phyloP scores from a whole-genome alignment of 2,888 invertebrate genomes.

The Apodemia zela region DNA sequence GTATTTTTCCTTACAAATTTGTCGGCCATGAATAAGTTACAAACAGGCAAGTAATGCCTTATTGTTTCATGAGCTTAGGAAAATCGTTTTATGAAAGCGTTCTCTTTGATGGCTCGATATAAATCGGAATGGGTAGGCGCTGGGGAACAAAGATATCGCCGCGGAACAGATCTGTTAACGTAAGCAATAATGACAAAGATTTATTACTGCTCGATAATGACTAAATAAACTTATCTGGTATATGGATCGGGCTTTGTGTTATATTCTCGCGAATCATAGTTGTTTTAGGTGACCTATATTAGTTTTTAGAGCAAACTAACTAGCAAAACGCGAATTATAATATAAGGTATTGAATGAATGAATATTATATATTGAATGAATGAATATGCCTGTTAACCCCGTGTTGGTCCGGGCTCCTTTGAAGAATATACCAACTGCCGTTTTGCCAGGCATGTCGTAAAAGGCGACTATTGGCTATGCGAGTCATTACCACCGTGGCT shows the following conservation, averaged over 20 bases:
- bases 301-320: neutral
- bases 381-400: too few relatives aligned
- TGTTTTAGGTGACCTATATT: neutral
- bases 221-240: constrained; percentile 26
- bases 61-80: constrained; percentile 34
- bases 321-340: too few relatives aligned
- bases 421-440: too few relatives aligned
- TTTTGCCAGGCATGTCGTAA: too few relatives aligned
- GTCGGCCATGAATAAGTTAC: constrained; percentile 32
- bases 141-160: constrained; percentile 21
- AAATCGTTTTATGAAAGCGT: constrained; percentile 33
- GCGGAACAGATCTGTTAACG: constrained; percentile 50
- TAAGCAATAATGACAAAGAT: constrained; percentile 63
- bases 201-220: constrained; percentile 55
- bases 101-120: constrained; percentile 29
- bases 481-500: too few relatives aligned
- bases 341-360: too few relatives aligned
- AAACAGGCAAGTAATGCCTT: constrained; percentile 33
- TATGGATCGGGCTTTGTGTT: constrained; percentile 1
- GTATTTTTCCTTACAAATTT: constrained; percentile 12
- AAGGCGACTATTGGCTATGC: too few relatives aligned
- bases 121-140: constrained; percentile 26
- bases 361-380: too few relatives aligned
- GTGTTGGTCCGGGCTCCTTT: too few relatives aligned
- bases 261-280: neutral